phyloP scores from a whole-genome alignment of 2,113 vertebrate genomes.

The Saimiri boliviensis region DNA sequence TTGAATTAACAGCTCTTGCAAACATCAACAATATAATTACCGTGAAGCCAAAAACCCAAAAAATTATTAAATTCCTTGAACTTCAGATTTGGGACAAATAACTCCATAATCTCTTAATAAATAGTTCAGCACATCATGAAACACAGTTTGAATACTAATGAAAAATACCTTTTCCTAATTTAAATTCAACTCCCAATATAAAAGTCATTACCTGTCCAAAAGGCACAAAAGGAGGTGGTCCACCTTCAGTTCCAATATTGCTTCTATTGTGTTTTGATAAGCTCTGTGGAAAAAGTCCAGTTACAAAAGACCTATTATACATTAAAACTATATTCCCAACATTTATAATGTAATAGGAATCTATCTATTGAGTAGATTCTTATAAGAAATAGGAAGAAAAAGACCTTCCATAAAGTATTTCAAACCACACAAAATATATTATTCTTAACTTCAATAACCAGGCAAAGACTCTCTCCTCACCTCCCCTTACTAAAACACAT shows the following conservation, averaged over 20 bases:
- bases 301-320: conserved; percentile 23
- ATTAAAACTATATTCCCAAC: background rate
- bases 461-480: background rate
- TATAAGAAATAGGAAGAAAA: background rate
- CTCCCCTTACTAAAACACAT: background rate
- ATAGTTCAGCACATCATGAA: background rate
- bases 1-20: background rate
- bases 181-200: conserved; percentile 30
- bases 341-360: background rate
- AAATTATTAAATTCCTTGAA: conserved; percentile 40
- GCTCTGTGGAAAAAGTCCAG: conserved; percentile 85
- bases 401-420: background rate
- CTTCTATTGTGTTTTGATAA: conserved; percentile 97
- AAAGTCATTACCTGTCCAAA: conserved; percentile 93
- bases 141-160: conserved; percentile 20
- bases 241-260: conserved; percentile 97
- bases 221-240: conserved; percentile 97
- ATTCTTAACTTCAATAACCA: background rate
- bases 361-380: background rate
- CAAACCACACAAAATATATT: background rate
- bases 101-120: background rate
- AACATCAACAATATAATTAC: conserved; percentile 6
- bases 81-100: conserved; percentile 42
- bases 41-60: background rate
- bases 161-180: conserved; percentile 38